Percentiles rank a stretch among this genome's conserved stretches.
These are phyloP conservation scores for Oryzias sinensis DNA, from an alignment of 2,797 vertebrate species.

Conservation along the genomic window DNA sequence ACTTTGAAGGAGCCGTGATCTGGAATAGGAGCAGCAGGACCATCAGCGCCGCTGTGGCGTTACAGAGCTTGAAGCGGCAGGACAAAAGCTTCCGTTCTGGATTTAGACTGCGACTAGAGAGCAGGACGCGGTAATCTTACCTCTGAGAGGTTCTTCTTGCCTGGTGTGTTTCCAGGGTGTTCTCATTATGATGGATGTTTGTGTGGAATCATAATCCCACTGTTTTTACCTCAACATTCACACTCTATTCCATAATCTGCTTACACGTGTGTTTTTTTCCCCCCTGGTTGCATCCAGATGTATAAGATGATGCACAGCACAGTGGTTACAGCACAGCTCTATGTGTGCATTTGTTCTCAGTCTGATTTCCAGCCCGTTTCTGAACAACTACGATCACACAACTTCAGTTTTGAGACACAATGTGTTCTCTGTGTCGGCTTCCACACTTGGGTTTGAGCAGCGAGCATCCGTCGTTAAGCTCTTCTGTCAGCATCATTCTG, in stretches of 20 bases:
- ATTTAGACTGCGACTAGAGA: neutral
- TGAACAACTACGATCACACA: neutral
- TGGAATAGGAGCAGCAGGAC: too few relatives aligned
- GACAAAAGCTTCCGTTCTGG: slow-evolving; percentile 25
- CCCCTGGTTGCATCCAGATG: slow-evolving; percentile 16
- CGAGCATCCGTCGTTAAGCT: neutral
- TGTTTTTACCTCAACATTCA: slow-evolving; percentile 38
- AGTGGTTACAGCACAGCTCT: slow-evolving; percentile 12
- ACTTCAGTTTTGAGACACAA: neutral
- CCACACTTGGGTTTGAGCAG: neutral
- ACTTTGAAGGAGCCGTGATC: too few relatives aligned
- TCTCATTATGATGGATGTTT: slow-evolving; percentile 22
- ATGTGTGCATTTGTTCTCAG: slow-evolving; percentile 10
- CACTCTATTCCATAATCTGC: slow-evolving; percentile 47
- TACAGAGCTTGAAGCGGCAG: neutral
- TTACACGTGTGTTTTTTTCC: slow-evolving; percentile 25
- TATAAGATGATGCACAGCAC: slow-evolving; percentile 31
- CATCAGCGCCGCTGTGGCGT: too few relatives aligned
- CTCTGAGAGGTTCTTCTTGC: neutral
- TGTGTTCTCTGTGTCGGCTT: neutral
- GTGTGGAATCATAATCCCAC: slow-evolving; percentile 39
- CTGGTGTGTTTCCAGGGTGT: slow-evolving; percentile 7
- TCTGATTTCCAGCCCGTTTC: slow-evolving; percentile 7
- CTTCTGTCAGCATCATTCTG: neutral
- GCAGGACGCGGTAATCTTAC: neutral